Evolutionary conservation across 92 coral and sea anemone genomes (phyloP).

Genomic region (Micromussa lordhowensis): DNA sequence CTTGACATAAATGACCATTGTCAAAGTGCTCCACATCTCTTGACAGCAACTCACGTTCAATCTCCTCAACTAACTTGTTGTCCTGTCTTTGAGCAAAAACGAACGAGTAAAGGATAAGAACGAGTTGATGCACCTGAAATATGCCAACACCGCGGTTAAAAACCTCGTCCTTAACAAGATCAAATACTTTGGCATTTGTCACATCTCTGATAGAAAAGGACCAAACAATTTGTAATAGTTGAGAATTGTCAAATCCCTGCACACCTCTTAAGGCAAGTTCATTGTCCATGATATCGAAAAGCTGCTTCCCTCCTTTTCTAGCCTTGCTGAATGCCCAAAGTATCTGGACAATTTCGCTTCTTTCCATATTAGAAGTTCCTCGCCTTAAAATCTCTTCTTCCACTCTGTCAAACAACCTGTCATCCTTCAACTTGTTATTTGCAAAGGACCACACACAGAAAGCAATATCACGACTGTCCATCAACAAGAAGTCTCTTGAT

Average conservation of each 20-base stretch:
- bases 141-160: too few relatives aligned
- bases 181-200: constrained; percentile 26
- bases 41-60: not conserved
- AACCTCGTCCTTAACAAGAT: not conserved
- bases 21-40: not conserved
- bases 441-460: constrained; percentile 6
- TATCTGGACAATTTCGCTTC: not conserved
- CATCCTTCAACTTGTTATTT: not conserved
- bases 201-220: too few relatives aligned
- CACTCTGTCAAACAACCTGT: not conserved
- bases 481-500: not conserved
- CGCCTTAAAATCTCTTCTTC: constrained; percentile 9
- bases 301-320: not conserved
- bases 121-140: constrained; percentile 1
- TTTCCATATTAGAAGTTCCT: too few relatives aligned
- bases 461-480: not conserved
- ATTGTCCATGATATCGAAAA: too few relatives aligned
- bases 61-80: not conserved
- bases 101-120: not conserved
- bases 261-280: not conserved
- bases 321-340: constrained; percentile 27
- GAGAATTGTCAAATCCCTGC: not conserved
- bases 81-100: too few relatives aligned
- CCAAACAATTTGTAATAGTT: not conserved
- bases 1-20: constrained; percentile 1